A percentile compares a stretch with the other conserved stretches of the same genome.
phyloP scores from a whole-genome alignment of 2,888 invertebrate genomes.

The Bugula neritina region DNA sequence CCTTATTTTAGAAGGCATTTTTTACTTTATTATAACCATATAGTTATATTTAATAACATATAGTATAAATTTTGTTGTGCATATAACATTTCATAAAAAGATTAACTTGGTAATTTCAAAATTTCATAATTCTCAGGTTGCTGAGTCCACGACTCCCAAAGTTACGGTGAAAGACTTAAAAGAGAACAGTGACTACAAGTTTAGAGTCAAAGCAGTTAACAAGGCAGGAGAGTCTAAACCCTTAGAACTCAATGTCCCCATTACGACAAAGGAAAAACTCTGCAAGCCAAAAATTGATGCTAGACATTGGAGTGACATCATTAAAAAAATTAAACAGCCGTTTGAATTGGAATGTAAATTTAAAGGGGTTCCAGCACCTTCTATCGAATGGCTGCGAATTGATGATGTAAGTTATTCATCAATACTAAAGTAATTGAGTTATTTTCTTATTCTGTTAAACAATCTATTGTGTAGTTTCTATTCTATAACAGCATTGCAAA shows the following conservation, averaged over 20 bases:
- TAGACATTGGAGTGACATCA: conserved; percentile 12
- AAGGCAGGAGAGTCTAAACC: conserved; percentile 81
- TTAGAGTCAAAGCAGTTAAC: conserved; percentile 93
- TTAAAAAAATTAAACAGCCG: conserved; percentile 11
- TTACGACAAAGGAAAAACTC: conserved; percentile 17
- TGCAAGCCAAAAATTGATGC: conserved; percentile 24
- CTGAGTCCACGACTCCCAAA: not conserved
- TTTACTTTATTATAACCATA: too few relatives aligned
- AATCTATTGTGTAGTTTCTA: too few relatives aligned
- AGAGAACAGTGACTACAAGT: conserved; percentile 91
- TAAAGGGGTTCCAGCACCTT: conserved; percentile 5
- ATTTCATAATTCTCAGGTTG: not conserved
- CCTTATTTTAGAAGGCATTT: too few relatives aligned
- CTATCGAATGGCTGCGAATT: conserved; percentile 4
- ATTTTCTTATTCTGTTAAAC: too few relatives aligned
- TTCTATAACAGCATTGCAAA: too few relatives aligned
- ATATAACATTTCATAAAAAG: too few relatives aligned
- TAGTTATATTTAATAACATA: too few relatives aligned
- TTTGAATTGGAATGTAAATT: conserved; percentile 11
- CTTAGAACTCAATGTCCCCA: conserved; percentile 51
- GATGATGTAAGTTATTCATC: conserved; percentile 25
- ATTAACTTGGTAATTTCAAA: too few relatives aligned
- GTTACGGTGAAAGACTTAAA: conserved; percentile 61
- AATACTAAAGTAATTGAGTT: too few relatives aligned
- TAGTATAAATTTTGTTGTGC: too few relatives aligned